Percentiles rank a stretch among this genome's conserved stretches.
Conservation (phyloP, 2,797 vertebrate genomes). For the Anableps anableps region DNA sequence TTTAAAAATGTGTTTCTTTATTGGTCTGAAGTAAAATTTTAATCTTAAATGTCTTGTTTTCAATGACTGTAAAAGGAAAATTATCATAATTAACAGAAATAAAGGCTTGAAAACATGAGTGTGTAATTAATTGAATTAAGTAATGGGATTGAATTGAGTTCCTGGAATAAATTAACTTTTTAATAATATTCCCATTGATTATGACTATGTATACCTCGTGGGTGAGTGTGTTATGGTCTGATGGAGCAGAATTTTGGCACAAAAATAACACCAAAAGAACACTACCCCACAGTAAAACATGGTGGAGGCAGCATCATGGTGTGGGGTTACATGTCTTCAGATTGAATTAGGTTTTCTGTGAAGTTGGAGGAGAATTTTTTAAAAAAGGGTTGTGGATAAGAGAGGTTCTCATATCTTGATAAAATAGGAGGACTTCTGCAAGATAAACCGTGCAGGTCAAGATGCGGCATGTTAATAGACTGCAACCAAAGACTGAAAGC, state of each 20-base stretch:
- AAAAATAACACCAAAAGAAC: not conserved
- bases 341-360: not conserved
- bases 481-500: not conserved
- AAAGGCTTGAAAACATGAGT: not conserved
- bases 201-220: not conserved
- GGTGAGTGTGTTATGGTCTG: not conserved
- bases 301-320: not conserved
- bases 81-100: too few relatives aligned
- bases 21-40: not conserved
- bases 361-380: not conserved
- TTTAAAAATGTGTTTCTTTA: not conserved
- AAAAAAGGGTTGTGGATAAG: not conserved
- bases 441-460: not conserved
- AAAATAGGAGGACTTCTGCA: not conserved
- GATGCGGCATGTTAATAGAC: not conserved
- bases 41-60: not conserved
- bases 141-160: not conserved
- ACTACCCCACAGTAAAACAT: not conserved
- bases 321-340: not conserved
- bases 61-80: not conserved
- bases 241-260: not conserved
- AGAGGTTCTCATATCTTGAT: not conserved
- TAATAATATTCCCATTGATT: not conserved
- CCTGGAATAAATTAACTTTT: not conserved
- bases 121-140: not conserved